A percentile compares a stretch with the other conserved stretches of the same genome.
Conservation (phyloP, 2,888 invertebrate species). For the Conchocele bisecta region DNA sequence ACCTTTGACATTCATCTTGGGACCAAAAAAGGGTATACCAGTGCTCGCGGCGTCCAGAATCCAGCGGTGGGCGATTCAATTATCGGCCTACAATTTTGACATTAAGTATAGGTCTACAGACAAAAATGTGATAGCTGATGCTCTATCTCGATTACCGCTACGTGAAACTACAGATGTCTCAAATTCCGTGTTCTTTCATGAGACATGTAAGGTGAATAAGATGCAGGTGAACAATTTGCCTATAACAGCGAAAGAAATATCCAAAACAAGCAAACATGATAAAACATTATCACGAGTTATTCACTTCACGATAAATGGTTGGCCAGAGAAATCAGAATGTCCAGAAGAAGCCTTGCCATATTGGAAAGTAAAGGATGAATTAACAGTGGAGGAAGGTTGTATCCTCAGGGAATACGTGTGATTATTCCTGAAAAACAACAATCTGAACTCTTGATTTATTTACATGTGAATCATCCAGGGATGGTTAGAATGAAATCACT, state of each 20-base stretch:
- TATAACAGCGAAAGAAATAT: background rate
- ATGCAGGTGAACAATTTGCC: background rate
- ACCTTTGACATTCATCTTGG: slow-evolving; percentile 40
- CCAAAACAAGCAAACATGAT: background rate
- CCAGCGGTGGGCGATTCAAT: slow-evolving; percentile 72
- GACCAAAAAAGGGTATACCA: slow-evolving; percentile 63
- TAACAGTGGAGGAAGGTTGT: slow-evolving; percentile 17
- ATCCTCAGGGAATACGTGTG: too few relatives aligned
- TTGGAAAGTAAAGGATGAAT: slow-evolving; percentile 6
- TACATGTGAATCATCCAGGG: slow-evolving; percentile 9
- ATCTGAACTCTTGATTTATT: background rate
- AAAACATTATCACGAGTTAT: slow-evolving; percentile 7
- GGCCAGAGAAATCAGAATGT: background rate
- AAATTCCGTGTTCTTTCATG: background rate
- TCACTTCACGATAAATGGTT: background rate
- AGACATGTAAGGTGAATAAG: slow-evolving; percentile 4
- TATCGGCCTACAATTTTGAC: slow-evolving; percentile 40
- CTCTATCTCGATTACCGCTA: slow-evolving; percentile 63
- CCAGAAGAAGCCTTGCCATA: too few relatives aligned
- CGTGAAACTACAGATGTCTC: background rate
- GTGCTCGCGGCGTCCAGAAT: slow-evolving; percentile 74
- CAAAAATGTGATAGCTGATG: slow-evolving; percentile 71
- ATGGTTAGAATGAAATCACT: too few relatives aligned
- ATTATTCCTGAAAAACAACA: slow-evolving; percentile 1
- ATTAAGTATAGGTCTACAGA: slow-evolving; percentile 21